Conservation (phyloP, 2,888 invertebrate species). For the Spilarctia lutea region DNA sequence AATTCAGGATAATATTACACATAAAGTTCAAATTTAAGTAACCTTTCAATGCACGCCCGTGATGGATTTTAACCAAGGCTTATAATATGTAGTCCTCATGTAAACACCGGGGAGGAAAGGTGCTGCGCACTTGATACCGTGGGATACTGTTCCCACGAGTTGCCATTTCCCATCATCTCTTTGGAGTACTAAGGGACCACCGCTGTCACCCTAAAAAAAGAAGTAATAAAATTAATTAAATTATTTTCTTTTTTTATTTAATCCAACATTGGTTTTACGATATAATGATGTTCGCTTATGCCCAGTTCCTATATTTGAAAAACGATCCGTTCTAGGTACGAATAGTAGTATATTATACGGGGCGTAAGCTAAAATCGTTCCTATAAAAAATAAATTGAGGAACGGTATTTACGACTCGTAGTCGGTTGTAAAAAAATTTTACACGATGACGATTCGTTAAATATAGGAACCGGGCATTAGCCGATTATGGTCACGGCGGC, state of each 20-base stretch:
- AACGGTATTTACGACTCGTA: no score
- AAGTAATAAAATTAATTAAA: slow-evolving; percentile 46
- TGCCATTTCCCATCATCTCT: slow-evolving; percentile 95
- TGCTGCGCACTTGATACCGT: slow-evolving; percentile 97
- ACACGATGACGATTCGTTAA: no score
- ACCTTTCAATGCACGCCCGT: slow-evolving; percentile 89
- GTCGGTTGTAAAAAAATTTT: no score
- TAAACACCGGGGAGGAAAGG: slow-evolving; percentile 97
- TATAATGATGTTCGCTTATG: no score
- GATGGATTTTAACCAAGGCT: slow-evolving; percentile 95
- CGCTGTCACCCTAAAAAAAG: slow-evolving; percentile 93
- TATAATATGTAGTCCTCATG: slow-evolving; percentile 96
- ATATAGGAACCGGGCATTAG: no score
- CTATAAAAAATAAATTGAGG: no score
- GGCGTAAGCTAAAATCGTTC: no score
- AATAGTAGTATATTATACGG: no score
- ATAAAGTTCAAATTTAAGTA: neutral
- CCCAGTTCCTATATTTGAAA: no score
- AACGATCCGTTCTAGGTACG: no score
- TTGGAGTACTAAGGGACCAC: slow-evolving; percentile 95
- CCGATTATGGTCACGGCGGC: no score
- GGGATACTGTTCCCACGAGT: slow-evolving; percentile 96
- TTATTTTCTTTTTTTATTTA: neutral
- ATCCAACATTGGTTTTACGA: neutral
- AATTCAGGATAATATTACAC: neutral